Conservation (phyloP, 1,140 invertebrate genomes). For the Hypsibius dujardini region DNA sequence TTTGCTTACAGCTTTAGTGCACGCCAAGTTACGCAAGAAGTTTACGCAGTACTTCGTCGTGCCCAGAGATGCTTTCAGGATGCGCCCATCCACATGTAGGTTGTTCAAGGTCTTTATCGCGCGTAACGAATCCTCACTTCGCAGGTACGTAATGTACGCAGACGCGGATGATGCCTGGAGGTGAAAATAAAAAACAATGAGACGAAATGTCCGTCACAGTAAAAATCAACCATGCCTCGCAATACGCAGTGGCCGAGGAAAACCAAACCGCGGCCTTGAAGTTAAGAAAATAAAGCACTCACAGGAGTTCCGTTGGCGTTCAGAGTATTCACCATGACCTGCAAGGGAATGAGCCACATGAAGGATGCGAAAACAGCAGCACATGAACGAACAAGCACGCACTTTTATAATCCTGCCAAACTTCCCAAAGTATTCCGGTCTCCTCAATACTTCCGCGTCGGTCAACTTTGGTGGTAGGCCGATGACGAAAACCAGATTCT, state of each 20-base stretch:
- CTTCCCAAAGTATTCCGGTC: constrained; percentile 96
- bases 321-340: constrained; percentile 31
- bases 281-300: not conserved
- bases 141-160: constrained; percentile 93
- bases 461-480: constrained; percentile 83
- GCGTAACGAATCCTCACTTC: constrained; percentile 74
- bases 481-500: constrained; percentile 97
- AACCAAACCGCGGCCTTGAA: not conserved
- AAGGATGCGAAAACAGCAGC: not conserved
- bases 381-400: constrained; percentile 47
- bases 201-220: not conserved
- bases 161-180: constrained; percentile 34
- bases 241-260: not conserved
- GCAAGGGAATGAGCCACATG: not conserved
- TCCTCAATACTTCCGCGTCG: constrained; percentile 81
- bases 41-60: constrained; percentile 99
- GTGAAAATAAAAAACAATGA: constrained; percentile 7
- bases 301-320: constrained; percentile 13
- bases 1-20: constrained; percentile 58
- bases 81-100: constrained; percentile 76
- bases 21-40: constrained; percentile 91
- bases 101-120: constrained; percentile 96
- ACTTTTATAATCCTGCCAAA: constrained; percentile 95
- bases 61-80: constrained; percentile 88
- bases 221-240: too few relatives aligned